These are phyloP conservation scores for Pluvialis apricaria DNA, from an alignment of 2,113 vertebrate genomes.

Conservation along the genomic window DNA sequence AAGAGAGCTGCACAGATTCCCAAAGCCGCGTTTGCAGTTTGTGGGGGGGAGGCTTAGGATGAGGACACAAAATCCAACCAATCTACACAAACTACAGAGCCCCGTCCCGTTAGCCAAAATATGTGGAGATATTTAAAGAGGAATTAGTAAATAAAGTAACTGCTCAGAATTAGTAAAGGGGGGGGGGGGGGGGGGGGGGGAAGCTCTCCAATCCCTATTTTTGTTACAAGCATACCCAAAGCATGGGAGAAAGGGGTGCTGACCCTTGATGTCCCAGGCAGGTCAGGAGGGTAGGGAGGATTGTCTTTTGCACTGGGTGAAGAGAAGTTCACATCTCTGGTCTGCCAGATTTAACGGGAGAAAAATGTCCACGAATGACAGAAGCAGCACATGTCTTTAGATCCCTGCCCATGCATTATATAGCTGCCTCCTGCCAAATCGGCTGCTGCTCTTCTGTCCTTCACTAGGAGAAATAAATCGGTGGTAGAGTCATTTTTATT, in stretches of 20 bases:
- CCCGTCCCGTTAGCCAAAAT: not conserved
- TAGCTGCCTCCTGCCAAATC: not conserved
- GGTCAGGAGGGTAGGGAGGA: not conserved
- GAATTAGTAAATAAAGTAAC: not conserved
- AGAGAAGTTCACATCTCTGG: not conserved
- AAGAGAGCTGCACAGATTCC: not conserved
- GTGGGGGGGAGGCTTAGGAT: not conserved
- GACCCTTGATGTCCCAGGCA: not conserved
- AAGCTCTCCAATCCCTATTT: not conserved
- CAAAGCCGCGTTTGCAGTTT: not conserved
- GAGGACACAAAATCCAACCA: not conserved
- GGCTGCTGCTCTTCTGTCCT: not conserved
- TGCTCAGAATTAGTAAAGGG: not conserved
- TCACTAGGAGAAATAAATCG: not conserved
- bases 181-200: too few species aligned
- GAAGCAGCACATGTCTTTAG: not conserved
- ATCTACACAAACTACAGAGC: not conserved
- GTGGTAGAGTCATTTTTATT: not conserved
- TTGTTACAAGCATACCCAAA: not conserved
- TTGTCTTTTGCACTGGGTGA: rapidly evolving
- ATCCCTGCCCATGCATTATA: rapidly evolving
- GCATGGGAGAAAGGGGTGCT: not conserved
- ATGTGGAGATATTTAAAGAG: not conserved
- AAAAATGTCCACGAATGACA: not conserved
- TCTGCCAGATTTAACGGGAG: not conserved